These are phyloP conservation scores for Gibbula magus DNA, from an alignment of 2,888 invertebrate genomes.

Conservation along the genomic window DNA sequence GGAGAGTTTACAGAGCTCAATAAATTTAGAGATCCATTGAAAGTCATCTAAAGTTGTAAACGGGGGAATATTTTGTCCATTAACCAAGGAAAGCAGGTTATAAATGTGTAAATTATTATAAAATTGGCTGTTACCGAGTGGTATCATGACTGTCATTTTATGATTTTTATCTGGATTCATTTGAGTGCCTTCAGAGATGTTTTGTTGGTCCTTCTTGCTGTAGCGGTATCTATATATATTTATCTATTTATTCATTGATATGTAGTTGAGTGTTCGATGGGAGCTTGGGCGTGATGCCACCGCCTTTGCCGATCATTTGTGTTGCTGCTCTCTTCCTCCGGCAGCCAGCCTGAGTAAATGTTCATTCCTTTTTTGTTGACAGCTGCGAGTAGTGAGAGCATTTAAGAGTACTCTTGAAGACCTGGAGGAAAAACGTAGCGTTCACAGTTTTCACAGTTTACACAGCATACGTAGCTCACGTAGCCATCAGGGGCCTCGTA, in stretches of 20 bases:
- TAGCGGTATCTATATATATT: neutral
- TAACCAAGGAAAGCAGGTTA: too few species aligned
- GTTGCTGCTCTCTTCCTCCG: constrained; percentile 11
- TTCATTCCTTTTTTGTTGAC: constrained; percentile 79
- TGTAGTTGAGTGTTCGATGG: neutral
- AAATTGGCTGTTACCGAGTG: constrained; percentile 3
- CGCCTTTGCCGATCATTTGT: constrained; percentile 13
- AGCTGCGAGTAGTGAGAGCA: constrained; percentile 99
- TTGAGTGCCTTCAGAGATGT: neutral
- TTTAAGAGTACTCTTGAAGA: constrained; percentile 98
- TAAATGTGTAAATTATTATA: too few species aligned
- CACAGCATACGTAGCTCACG: constrained; percentile 79
- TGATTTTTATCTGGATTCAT: neutral
- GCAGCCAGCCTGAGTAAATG: constrained; percentile 24
- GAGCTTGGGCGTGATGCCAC: constrained; percentile 9
- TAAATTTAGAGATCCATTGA: too few species aligned
- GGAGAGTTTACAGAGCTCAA: too few species aligned
- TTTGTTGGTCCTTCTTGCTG: neutral
- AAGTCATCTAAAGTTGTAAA: too few species aligned
- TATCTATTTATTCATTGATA: neutral
- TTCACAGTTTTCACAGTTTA: constrained; percentile 84
- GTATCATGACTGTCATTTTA: neutral
- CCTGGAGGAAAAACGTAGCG: constrained; percentile 98
- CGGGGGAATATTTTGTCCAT: too few species aligned
- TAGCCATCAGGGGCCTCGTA: constrained; percentile 82